Percentiles rank a stretch among this genome's conserved stretches.
These are phyloP conservation scores for Butorides virescens DNA, from an alignment of 2,113 vertebrate genomes.

Conservation along the genomic window DNA sequence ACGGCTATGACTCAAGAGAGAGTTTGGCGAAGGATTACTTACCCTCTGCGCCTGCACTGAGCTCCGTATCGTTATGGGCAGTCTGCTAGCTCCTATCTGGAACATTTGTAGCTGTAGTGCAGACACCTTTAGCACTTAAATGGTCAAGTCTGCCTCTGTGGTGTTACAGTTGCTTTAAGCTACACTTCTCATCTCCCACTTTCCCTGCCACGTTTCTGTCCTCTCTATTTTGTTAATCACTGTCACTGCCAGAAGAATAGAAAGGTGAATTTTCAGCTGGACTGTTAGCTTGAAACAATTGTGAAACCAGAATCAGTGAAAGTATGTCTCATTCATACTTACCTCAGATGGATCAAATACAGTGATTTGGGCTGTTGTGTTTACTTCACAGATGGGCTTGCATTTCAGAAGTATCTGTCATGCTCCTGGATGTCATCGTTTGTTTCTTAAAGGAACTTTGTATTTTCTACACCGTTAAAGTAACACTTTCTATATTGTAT, in stretches of 20 bases:
- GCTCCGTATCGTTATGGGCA: accelerated
- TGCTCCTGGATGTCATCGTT: neutral
- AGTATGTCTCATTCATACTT: neutral
- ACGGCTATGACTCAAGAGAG: neutral
- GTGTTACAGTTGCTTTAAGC: neutral
- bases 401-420: neutral
- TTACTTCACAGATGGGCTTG: neutral
- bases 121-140: neutral
- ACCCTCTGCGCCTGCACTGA: neutral
- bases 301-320: neutral
- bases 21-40: neutral
- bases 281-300: neutral
- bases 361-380: neutral
- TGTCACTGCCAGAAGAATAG: neutral
- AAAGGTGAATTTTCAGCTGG: neutral
- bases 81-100: neutral
- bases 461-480: neutral
- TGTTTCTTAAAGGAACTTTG: conserved; percentile 45
- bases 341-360: neutral
- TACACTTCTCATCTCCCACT: neutral
- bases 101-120: neutral
- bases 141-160: neutral
- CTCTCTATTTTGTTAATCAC: neutral
- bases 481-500: neutral
- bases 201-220: accelerated